phyloP scores from a whole-genome alignment of 2,797 vertebrate genomes.

The Anas flavirostris region DNA sequence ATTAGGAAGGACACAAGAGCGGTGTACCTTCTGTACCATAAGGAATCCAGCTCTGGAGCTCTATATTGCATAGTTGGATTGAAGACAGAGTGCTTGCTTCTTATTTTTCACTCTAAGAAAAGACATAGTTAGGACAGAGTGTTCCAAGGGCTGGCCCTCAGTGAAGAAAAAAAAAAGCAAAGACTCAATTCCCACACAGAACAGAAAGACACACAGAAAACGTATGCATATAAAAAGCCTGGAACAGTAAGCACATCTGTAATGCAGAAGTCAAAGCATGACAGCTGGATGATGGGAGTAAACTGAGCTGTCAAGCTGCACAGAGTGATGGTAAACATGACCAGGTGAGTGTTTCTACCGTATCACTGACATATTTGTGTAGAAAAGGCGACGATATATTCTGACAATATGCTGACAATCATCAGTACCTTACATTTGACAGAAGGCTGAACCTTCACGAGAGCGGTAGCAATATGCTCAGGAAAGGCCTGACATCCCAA shows the following conservation, averaged over 20 bases:
- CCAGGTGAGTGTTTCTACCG: background rate
- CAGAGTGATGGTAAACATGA: background rate
- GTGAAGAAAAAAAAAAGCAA: background rate
- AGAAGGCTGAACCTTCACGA: background rate
- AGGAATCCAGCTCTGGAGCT: constrained; percentile 16
- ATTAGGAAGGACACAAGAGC: constrained; percentile 48
- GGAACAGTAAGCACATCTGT: background rate
- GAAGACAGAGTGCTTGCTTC: constrained; percentile 19
- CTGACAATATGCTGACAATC: background rate
- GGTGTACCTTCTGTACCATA: background rate
- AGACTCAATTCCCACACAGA: background rate
- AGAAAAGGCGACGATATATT: background rate
- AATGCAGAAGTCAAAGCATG: background rate
- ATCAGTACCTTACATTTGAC: background rate
- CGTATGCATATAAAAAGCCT: accelerated
- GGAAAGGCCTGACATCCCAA: background rate
- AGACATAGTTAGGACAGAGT: background rate
- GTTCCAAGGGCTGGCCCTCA: background rate
- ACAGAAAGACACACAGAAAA: constrained; percentile 3
- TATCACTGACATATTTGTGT: background rate
- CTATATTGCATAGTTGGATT: constrained; percentile 51
- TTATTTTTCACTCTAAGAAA: background rate
- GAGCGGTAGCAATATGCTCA: background rate
- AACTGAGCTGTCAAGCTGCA: background rate
- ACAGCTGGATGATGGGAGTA: background rate